Base-by-base conservation (phyloP, 2,888 invertebrate genomes). In the Drosophila hawaiiensis region DNA sequence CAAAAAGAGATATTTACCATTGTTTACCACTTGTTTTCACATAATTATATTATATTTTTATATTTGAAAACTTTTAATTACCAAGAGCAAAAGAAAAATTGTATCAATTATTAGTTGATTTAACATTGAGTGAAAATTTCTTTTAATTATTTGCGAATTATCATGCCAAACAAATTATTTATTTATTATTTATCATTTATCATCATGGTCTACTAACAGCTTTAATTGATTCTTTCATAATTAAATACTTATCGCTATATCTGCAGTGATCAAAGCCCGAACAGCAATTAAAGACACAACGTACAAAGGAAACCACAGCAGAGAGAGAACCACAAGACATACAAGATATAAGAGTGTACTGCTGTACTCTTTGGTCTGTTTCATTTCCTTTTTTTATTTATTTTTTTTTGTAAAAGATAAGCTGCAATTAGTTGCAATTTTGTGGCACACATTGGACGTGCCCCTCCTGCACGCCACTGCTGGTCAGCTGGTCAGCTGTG, bases 371-470 rank as follows among this genome's bases (percentile, higher is more conserved):
- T 31, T 31, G 41, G 43, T 67, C 53, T 54, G 62, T 59, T 65
- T 80, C 71, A 53, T 65, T 62, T 52, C 9, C 25, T 12, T 43
- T 31, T 19, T 43, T 19, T 31, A 7, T 7, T 29, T 29, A 1
- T 29, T 29, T 22, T 43, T 19, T 43, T 19, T 22, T 33, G 19
- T 19, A 67, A 66, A 52, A 85, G 81, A 85, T 77, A 77, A 86
- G 75, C 80, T 80, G 67, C 87, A 87, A 87, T 84, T 84, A 89
- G 89, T 80, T 72, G 77, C 84, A 73, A 87, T 80, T 82, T 80
- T 87, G 84, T 87, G 76, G 71, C 80, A 73, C 65, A 82, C 71
- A 74, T 68, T 73, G 69, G 73, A 53, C 70, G 64, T 58, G 60
- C 63, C 55, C 59, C 59, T 47, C 52, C 52, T 47, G 47, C 47